Evolutionary conservation across 2,797 vertebrate genomes (phyloP).

Genomic region (Euthynnus affinis): DNA sequence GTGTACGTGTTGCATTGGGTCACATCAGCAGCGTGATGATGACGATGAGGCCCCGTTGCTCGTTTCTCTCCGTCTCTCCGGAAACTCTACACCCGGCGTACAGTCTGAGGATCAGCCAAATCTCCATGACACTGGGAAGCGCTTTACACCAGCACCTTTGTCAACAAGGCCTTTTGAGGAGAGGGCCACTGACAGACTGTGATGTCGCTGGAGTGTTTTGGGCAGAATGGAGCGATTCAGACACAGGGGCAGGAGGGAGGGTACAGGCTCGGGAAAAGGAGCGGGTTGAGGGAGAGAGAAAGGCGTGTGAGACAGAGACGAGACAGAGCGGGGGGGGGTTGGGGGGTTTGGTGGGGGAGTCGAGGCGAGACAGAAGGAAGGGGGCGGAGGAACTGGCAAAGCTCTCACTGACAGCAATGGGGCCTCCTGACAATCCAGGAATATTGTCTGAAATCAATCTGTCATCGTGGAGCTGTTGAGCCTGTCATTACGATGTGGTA

Average conservation of each 20-base stretch:
- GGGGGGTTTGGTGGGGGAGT: neutral
- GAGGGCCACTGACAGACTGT: conserved; percentile 70
- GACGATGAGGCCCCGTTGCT: conserved; percentile 42
- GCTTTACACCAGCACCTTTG: conserved; percentile 78
- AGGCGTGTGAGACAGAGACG: conserved; percentile 65
- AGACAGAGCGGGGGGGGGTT: conserved; percentile 55
- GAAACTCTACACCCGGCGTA: conserved; percentile 61
- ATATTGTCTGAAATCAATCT: conserved; percentile 82
- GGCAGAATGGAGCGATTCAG: conserved; percentile 76
- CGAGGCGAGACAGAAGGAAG: conserved; percentile 60
- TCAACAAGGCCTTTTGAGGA: conserved; percentile 73
- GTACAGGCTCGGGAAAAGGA: conserved; percentile 36
- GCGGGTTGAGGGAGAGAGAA: conserved; percentile 65
- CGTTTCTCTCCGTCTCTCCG: conserved; percentile 38
- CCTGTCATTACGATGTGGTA: conserved; percentile 78
- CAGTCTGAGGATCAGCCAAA: conserved; percentile 49
- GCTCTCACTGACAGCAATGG: conserved; percentile 82
- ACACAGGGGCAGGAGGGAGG: conserved; percentile 50
- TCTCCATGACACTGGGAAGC: conserved; percentile 69
- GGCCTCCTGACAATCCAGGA: conserved; percentile 76
- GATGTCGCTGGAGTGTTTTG: conserved; percentile 72
- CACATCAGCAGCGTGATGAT: conserved; percentile 46
- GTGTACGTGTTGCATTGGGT: conserved; percentile 37
- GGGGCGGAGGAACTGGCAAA: conserved; percentile 73
- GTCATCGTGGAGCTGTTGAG: conserved; percentile 75